Evolutionary conservation across 1,140 invertebrate genomes (phyloP), one percentile per base, ranked within the genome.

Genomic region (Ceratosolen fusciceps): DNA sequence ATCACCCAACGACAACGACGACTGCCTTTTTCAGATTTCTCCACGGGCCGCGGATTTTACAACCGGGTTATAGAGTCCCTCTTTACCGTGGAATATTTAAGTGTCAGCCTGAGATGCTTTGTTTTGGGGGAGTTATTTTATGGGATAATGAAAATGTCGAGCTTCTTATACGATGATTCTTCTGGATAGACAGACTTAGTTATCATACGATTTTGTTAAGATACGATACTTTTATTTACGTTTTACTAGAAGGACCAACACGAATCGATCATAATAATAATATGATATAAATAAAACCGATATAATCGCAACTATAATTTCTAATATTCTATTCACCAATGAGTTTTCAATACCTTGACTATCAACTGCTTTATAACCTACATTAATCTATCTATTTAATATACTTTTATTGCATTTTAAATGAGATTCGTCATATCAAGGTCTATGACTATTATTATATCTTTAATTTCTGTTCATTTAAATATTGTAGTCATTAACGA

Each of bases 71-170:
- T 62, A 29, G 54, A 60, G 60, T 65, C 21, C n/a, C 1, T 1
- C 9, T 52, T 72, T 72, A 72, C 31, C 14, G 29, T 31, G 2
- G 54, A 39, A 56, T 72, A 58, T 73, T 73, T 73, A 58, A 37
- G 31, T 8, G 0, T 2, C 7, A 24, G 31, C 5, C 12, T 0
- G 21, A 31, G 34, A 65, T 19, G 31, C n/a, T 65, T 60, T 24
- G 29, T 37, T 37, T 65, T 65, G 0, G 19, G 29, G 31, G 37
- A 19, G 49, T 52, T 47, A 47, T 31, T 65, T 60, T 60, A 60
- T 37, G n/a, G 26, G 31, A 21, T n/a, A 65, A 65, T 65, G 19
- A 37, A 65, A 65, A 21, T 37, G 60, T 37, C 60, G 19, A n/a
- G 4, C 1, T 37, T 65, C 5, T 65, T 37, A n/a, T 37, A 8